phyloP scores from a whole-genome alignment of 2,888 invertebrate genomes.

The Platerodrilus igneus region DNA sequence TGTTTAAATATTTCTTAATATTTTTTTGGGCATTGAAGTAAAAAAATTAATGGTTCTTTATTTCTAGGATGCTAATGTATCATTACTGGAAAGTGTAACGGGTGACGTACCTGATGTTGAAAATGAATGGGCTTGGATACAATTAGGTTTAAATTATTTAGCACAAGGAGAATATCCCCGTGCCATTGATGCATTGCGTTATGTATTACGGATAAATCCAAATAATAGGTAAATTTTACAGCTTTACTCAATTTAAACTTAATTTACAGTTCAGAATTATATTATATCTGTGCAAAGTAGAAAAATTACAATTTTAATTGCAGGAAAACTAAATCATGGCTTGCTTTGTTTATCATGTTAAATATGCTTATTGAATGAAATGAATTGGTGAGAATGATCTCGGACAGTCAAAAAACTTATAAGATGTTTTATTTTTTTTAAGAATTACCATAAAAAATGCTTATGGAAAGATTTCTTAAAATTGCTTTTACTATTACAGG shows the following conservation, averaged over 20 bases:
- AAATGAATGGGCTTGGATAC: constrained; percentile 73
- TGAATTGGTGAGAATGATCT: too few relatives aligned
- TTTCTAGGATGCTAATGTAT: constrained; percentile 58
- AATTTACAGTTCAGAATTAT: constrained; percentile 1
- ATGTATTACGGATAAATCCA: constrained; percentile 63
- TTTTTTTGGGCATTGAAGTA: not conserved
- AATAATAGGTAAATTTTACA: constrained; percentile 62
- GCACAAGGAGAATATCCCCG: constrained; percentile 66
- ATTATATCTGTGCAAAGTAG: not conserved
- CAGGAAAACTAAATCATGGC: too few relatives aligned
- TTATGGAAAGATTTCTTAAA: too few relatives aligned
- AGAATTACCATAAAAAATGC: too few relatives aligned
- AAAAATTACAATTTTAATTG: not conserved
- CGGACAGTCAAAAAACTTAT: too few relatives aligned
- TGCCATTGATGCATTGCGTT: constrained; percentile 73
- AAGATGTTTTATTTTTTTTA: too few relatives aligned
- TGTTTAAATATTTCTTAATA: not conserved
- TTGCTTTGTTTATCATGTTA: too few relatives aligned
- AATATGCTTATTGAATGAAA: too few relatives aligned
- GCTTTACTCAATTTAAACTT: constrained; percentile 10
- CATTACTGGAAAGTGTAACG: constrained; percentile 55
- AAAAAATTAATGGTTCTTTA: constrained; percentile 12
- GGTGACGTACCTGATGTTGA: constrained; percentile 42
- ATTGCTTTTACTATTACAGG: too few relatives aligned
- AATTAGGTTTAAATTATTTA: constrained; percentile 77